These are phyloP conservation scores for Lochmaea crataegi DNA, from an alignment of 2,888 invertebrate genomes.

Conservation along the genomic window DNA sequence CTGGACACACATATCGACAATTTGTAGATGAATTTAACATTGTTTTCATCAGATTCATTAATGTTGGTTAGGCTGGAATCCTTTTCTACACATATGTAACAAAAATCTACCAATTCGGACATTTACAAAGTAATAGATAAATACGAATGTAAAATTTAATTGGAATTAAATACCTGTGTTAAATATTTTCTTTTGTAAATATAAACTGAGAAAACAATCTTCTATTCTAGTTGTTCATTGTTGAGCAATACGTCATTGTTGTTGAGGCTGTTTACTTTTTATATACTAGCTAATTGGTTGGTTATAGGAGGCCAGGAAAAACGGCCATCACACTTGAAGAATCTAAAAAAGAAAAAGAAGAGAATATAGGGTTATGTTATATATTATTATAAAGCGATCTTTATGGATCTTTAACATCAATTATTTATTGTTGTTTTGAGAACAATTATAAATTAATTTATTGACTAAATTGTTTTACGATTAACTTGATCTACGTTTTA, in stretches of 20 bases:
- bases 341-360: neutral
- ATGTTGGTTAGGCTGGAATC: slow-evolving; percentile 37
- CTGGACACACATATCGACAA: slow-evolving; percentile 45
- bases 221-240: too few species aligned
- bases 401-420: too few species aligned
- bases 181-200: too few species aligned
- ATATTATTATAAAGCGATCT: neutral
- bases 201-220: too few species aligned
- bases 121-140: slow-evolving; percentile 30
- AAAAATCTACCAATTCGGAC: slow-evolving; percentile 43
- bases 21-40: slow-evolving; percentile 46
- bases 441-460: neutral
- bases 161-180: too few species aligned
- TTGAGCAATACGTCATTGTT: too few species aligned
- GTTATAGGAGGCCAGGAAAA: too few species aligned
- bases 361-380: neutral
- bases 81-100: slow-evolving; percentile 49
- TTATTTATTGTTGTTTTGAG: neutral
- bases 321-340: neutral
- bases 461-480: neutral
- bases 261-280: too few species aligned
- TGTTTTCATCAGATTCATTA: slow-evolving; percentile 39
- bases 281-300: too few species aligned
- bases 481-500: neutral
- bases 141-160: neutral